Conservation (phyloP, 1,140 invertebrate genomes). For the Calosoma granatense region DNA sequence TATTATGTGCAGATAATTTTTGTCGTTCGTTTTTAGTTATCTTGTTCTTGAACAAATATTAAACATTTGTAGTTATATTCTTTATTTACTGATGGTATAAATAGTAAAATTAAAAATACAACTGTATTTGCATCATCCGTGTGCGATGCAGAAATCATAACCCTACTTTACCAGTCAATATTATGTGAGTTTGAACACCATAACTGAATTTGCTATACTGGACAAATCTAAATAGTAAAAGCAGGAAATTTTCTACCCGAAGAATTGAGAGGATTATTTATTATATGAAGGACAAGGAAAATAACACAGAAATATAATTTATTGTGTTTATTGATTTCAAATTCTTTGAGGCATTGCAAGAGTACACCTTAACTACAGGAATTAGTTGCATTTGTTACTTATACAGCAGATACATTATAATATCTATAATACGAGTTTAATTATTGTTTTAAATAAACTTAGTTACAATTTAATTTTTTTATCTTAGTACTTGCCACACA, state of each 20-base stretch:
- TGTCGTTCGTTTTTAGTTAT: not conserved
- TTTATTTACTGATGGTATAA: too few relatives aligned
- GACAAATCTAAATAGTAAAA: too few relatives aligned
- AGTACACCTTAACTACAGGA: not conserved
- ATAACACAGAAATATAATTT: not conserved
- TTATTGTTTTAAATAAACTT: not conserved
- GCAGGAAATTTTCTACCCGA: too few relatives aligned
- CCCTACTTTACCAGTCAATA: not conserved
- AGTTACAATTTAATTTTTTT: too few relatives aligned
- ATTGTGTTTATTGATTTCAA: slow-evolving; percentile 34
- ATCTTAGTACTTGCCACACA: not conserved
- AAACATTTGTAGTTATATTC: not conserved
- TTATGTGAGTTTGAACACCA: not conserved
- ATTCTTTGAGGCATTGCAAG: slow-evolving; percentile 17
- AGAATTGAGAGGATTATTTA: not conserved
- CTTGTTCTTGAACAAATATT: not conserved
- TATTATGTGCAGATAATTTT: not conserved
- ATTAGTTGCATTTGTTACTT: not conserved
- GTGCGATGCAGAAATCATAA: not conserved
- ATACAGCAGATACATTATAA: not conserved
- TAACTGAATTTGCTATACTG: not conserved
- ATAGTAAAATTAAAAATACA: too few relatives aligned
- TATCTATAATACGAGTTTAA: too few relatives aligned
- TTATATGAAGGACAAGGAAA: not conserved
- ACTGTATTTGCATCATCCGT: too few relatives aligned